phyloP scores from a whole-genome alignment of 2,888 invertebrate species.

The Nephrotoma appendiculata region DNA sequence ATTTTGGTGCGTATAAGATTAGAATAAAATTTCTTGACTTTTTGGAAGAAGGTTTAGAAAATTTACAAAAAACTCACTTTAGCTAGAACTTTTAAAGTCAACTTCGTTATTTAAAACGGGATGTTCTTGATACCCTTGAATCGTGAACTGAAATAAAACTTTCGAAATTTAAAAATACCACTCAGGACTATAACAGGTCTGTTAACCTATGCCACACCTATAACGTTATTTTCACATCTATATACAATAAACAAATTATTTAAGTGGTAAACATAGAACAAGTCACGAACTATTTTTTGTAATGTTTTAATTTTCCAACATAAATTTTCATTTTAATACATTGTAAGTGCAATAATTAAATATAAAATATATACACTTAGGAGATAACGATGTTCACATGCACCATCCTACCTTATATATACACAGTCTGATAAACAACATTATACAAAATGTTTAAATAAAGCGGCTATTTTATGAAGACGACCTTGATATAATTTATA shows the following conservation, averaged over 20 bases:
- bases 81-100: too few species aligned
- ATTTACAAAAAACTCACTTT: too few species aligned
- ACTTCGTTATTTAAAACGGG: too few species aligned
- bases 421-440: background rate
- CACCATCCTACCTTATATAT: too few species aligned
- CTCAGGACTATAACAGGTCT: too few species aligned
- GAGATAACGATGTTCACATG: background rate
- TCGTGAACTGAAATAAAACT: too few species aligned
- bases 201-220: background rate
- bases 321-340: background rate
- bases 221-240: background rate
- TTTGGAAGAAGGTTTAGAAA: too few species aligned
- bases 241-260: background rate
- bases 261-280: background rate
- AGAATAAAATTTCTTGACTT: too few species aligned
- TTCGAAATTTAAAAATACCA: too few species aligned
- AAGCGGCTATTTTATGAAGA: background rate
- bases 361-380: background rate
- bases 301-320: background rate
- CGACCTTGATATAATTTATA: background rate
- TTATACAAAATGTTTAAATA: background rate
- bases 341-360: background rate
- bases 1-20: too few species aligned
- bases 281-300: background rate
- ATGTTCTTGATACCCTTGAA: too few species aligned